Percentiles rank a stretch among this genome's conserved stretches.
Conservation (phyloP, 2,888 invertebrate genomes). For the Cantharis flavilabris region DNA sequence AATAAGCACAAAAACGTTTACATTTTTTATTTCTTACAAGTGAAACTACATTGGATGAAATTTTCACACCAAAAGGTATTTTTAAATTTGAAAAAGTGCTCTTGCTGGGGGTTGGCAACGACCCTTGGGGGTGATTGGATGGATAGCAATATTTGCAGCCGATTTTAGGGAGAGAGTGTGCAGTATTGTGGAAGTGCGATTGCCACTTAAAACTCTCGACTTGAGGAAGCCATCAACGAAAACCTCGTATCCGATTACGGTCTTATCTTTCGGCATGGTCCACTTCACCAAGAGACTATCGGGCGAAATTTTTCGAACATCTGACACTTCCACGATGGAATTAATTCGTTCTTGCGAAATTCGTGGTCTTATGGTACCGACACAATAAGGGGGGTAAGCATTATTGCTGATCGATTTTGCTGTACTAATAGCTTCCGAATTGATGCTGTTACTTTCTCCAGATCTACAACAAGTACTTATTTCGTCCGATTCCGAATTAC, state of each 20-base stretch:
- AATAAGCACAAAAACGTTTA: neutral
- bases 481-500: neutral
- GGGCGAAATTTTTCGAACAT: slow-evolving; percentile 36
- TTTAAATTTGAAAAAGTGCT: slow-evolving; percentile 22
- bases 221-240: slow-evolving; percentile 35
- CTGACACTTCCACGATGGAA: slow-evolving; percentile 30
- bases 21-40: neutral
- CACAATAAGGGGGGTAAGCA: neutral
- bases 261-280: slow-evolving; percentile 29
- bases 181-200: slow-evolving; percentile 36
- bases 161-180: slow-evolving; percentile 29
- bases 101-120: slow-evolving; percentile 37
- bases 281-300: slow-evolving; percentile 41
- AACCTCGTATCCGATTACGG: slow-evolving; percentile 40
- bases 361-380: neutral
- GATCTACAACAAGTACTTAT: neutral
- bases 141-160: slow-evolving; percentile 29
- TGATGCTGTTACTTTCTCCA: neutral
- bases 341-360: neutral
- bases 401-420: neutral
- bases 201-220: slow-evolving; percentile 36
- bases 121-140: slow-evolving; percentile 32
- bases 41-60: neutral
- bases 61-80: neutral
- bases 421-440: neutral